Evolutionary conservation across 2,888 invertebrate genomes (phyloP).

Genomic region (Mesorhabditis spiculigera): DNA sequence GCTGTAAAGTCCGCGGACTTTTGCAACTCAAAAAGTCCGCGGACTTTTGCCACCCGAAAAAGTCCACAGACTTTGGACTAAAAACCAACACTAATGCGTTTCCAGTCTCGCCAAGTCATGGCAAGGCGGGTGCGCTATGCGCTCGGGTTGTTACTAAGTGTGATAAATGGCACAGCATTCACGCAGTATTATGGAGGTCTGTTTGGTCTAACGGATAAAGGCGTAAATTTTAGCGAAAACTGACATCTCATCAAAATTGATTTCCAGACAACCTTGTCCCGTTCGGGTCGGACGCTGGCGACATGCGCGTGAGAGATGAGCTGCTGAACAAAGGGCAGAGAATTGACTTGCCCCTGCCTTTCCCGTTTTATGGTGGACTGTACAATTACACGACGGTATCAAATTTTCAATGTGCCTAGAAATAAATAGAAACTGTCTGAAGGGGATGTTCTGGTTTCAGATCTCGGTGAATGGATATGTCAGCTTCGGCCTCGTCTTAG

Average conservation of each 20-base stretch:
- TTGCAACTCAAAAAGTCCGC: no score
- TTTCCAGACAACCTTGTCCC: conserved; percentile 46
- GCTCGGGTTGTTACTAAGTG: no score
- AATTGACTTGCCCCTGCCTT: conserved; percentile 54
- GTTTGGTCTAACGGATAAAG: not conserved
- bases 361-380: conserved; percentile 55
- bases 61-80: no score
- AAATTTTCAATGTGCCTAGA: not conserved
- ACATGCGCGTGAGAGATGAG: conserved; percentile 52
- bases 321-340: conserved; percentile 55
- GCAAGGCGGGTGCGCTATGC: no score
- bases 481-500: conserved; percentile 55
- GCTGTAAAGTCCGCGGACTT: no score
- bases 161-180: not conserved
- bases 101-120: no score
- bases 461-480: conserved; percentile 57
- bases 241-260: not conserved
- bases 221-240: not conserved
- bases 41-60: no score
- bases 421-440: not conserved
- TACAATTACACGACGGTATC: conserved; percentile 56
- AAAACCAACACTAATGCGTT: no score
- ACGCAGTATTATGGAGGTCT: not conserved
- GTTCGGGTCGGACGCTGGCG: conserved; percentile 54
- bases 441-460: conserved; percentile 21